Evolutionary conservation across 2,888 invertebrate species (phyloP).

Genomic region (Thereva unica): DNA sequence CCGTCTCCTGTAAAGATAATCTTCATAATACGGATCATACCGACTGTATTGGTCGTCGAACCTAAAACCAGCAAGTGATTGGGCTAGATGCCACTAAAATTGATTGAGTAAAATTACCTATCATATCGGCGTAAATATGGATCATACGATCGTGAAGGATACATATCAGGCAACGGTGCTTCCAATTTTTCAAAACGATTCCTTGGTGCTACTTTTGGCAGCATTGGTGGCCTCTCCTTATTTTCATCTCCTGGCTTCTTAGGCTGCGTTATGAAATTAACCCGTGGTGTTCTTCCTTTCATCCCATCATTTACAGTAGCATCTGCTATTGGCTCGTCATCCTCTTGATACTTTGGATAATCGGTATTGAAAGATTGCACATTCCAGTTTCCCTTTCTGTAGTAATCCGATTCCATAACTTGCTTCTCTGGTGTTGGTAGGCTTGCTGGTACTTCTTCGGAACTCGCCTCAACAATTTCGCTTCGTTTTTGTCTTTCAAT

Average conservation of each 20-base stretch:
- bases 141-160: constrained; percentile 56
- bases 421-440: constrained; percentile 49
- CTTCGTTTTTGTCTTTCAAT: constrained; percentile 46
- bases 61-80: constrained; percentile 44
- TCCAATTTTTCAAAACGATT: constrained; percentile 42
- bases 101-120: constrained; percentile 47
- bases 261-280: constrained; percentile 70
- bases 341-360: constrained; percentile 47
- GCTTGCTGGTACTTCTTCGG: constrained; percentile 26
- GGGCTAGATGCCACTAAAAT: background rate
- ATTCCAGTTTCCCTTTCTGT: constrained; percentile 65
- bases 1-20: constrained; percentile 53
- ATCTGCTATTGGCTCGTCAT: constrained; percentile 59
- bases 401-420: constrained; percentile 62
- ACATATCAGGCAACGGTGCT: constrained; percentile 47
- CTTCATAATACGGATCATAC: constrained; percentile 54
- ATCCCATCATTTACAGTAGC: constrained; percentile 63
- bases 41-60: constrained; percentile 55
- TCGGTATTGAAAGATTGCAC: constrained; percentile 62
- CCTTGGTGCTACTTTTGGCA: constrained; percentile 41
- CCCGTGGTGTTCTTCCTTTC: constrained; percentile 66
- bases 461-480: constrained; percentile 28
- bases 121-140: constrained; percentile 56
- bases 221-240: constrained; percentile 44
- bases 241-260: constrained; percentile 50